Base-by-base conservation (phyloP, 2,113 vertebrate genomes). In the Physeter macrocephalus region DNA sequence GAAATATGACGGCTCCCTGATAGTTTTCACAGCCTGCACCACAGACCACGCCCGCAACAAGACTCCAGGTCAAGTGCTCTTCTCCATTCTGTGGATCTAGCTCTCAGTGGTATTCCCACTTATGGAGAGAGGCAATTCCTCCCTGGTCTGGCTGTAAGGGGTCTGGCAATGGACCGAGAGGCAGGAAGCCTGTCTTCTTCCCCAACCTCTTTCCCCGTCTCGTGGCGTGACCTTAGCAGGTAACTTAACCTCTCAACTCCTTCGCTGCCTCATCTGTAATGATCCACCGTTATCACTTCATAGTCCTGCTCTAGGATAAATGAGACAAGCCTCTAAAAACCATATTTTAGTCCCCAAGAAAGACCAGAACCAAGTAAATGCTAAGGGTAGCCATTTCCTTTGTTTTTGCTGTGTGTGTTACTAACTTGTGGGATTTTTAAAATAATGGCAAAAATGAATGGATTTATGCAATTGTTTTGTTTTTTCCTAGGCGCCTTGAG, bases 11-110 rank as follows among this genome's bases (percentile, higher is more conserved):
- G 36, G 36, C 75, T 18, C 25, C 72, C 69, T 80, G 77, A 77
- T 27, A 67, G 75, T 86, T 92, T 66, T 69, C 87, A 71, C 20
- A 49, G 62, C 27, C 93, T 62, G 34, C 72, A 5, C 6, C 43
- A 80, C 78, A 74, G 83, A 49, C 90, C 10, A 29, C 86, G 43
- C 34, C 57, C 46, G 13, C 14, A 71, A 61, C 34, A 85, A 85
- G 89, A 52, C 88, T 91, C 94, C 25, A 67, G 59, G 64, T 89
- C 93, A 94, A 97, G 77, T 57, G 66, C 49, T 86, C 82, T 89
- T 67, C 52, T 86, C 46, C 2, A 18, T 36, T 81, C 67, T 31
- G 13, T 12, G 34, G 25, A 39, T 59, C 67, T 52, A 23, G 67
- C 88, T 93, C 96, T 96, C 41, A 0, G 34, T 88, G 82, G 72